Conservation (phyloP, 2,113 vertebrate species). For the Ranitomeya variabilis region DNA sequence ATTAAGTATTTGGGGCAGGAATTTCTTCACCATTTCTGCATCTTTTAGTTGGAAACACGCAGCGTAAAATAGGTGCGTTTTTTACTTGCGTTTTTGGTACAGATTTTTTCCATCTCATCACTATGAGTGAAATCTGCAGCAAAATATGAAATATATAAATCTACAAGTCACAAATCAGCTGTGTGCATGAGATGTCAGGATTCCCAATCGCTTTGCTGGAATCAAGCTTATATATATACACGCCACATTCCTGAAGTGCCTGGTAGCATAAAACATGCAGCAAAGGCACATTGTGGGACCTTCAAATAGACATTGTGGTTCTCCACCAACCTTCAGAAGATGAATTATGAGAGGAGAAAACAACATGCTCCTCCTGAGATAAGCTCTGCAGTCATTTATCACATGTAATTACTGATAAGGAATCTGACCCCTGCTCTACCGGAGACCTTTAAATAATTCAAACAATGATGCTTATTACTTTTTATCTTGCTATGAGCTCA, state of each 20-base stretch:
- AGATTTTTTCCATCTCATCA: no score
- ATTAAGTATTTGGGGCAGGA: no score
- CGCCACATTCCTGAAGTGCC: background rate
- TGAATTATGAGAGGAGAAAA: slow-evolving; percentile 31
- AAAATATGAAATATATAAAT: no score
- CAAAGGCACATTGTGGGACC: background rate
- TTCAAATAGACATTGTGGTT: slow-evolving; percentile 6
- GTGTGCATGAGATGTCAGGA: no score
- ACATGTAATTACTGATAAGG: slow-evolving; percentile 43
- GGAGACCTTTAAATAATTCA: slow-evolving; percentile 45
- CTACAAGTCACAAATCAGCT: no score
- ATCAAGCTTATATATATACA: no score
- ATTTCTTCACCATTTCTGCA: no score
- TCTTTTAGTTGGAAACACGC: no score
- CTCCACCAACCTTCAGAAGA: slow-evolving; percentile 1
- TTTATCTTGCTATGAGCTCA: slow-evolving; percentile 45
- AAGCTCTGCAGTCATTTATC: slow-evolving; percentile 34
- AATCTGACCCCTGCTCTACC: slow-evolving; percentile 29
- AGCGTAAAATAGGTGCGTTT: no score
- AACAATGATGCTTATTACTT: slow-evolving; percentile 35
- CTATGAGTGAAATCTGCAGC: no score
- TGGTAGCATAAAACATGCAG: background rate
- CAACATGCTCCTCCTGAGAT: slow-evolving; percentile 17
- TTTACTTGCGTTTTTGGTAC: no score
- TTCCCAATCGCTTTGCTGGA: no score